These are phyloP conservation scores for Schlechtendalia chinensis DNA, from an alignment of 1,140 invertebrate genomes.

Conservation along the genomic window DNA sequence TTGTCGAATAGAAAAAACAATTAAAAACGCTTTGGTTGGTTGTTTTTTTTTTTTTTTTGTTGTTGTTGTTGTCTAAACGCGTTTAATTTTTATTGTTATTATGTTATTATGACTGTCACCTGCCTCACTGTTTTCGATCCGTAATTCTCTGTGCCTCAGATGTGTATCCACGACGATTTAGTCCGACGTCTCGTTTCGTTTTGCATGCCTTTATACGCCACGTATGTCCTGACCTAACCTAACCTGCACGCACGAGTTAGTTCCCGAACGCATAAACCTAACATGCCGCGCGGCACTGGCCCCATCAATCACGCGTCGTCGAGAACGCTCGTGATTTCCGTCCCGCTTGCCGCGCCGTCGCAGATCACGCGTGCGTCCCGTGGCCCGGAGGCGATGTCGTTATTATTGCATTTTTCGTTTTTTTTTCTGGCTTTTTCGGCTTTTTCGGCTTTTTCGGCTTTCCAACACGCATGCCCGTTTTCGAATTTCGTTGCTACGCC, in stretches of 20 bases:
- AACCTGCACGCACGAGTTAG: no score
- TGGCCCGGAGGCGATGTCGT: no score
- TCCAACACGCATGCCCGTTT: no score
- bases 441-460: no score
- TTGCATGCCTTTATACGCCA: slow-evolving; percentile 14
- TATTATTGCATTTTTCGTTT: neutral
- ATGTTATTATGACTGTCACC: slow-evolving; percentile 43
- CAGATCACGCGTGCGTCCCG: neutral
- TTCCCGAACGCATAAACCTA: no score
- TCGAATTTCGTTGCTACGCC: no score
- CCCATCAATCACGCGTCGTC: neutral
- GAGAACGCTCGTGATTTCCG: neutral
- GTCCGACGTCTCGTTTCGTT: slow-evolving; percentile 17
- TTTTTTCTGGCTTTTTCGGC: neutral
- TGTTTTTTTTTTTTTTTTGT: slow-evolving; percentile 36
- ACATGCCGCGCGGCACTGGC: no score
- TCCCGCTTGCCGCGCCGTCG: neutral
- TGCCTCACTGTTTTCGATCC: slow-evolving; percentile 43
- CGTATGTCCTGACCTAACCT: no score
- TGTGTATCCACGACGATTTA: slow-evolving; percentile 47
- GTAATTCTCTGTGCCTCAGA: slow-evolving; percentile 38
- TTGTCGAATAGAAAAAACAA: slow-evolving; percentile 4
- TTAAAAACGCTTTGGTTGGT: slow-evolving; percentile 41
- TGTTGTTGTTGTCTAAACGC: no score
- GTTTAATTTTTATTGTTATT: slow-evolving; percentile 30